Evolutionary conservation across 2,113 vertebrate species (phyloP).

Genomic region (Todiramphus chloris): DNA sequence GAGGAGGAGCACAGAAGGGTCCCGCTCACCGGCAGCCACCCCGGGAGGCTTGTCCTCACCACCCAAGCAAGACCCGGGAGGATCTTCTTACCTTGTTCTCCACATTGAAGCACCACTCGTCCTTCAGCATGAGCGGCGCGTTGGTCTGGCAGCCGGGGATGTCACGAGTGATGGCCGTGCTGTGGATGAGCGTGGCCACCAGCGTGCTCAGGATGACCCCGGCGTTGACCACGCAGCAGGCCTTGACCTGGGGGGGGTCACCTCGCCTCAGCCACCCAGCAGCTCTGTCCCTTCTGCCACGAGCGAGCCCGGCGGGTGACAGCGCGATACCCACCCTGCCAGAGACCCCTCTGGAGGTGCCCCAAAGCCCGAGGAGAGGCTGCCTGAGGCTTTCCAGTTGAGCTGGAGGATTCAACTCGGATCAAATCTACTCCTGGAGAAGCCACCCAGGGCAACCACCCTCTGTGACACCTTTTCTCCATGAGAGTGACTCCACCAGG

Average conservation of each 20-base stretch:
- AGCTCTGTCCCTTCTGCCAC: neutral
- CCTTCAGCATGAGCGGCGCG: accelerated
- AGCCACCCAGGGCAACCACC: neutral
- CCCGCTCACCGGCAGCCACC: accelerated
- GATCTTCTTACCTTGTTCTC: neutral
- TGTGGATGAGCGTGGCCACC: neutral
- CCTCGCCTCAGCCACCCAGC: neutral
- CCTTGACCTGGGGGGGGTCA: neutral
- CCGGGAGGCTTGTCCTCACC: neutral
- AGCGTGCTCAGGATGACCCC: neutral
- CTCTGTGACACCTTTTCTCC: neutral
- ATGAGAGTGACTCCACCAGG: no score
- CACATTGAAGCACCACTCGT: accelerated
- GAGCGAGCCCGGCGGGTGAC: neutral
- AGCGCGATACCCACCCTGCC: neutral
- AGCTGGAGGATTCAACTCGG: accelerated
- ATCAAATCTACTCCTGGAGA: neutral
- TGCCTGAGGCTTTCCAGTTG: neutral
- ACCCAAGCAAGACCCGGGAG: accelerated
- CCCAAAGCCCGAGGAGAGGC: accelerated
- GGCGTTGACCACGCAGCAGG: neutral
- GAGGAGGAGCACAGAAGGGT: accelerated
- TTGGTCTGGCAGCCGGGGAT: neutral
- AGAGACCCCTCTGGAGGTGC: neutral
- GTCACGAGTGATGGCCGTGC: neutral